Conservation (phyloP, 92 coral and sea anemone species). For the Hydrozoanthus gracilis region DNA sequence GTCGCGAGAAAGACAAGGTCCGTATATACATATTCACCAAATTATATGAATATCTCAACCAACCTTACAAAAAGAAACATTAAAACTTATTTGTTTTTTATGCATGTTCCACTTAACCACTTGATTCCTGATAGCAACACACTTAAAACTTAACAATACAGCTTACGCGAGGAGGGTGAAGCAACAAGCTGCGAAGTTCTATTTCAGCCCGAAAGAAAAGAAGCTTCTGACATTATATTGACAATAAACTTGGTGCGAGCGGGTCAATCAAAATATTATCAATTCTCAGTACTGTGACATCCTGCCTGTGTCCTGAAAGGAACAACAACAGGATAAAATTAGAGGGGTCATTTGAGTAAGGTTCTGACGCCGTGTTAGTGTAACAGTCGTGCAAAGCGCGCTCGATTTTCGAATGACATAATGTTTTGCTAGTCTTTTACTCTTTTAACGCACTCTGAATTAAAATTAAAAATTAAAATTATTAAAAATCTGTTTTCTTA, state of each 20-base stretch:
- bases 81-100: too few species aligned
- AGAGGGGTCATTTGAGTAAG: not conserved
- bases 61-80: too few species aligned
- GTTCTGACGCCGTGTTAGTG: not conserved
- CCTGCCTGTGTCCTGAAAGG: slow-evolving; percentile 94
- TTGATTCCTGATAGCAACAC: not conserved
- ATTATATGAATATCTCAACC: too few species aligned
- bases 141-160: not conserved
- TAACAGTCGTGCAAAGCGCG: not conserved
- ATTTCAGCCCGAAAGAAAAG: not conserved
- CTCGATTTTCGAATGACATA: too few species aligned
- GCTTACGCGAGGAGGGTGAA: not conserved
- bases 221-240: not conserved
- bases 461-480: not conserved
- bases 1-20: too few species aligned
- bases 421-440: too few species aligned
- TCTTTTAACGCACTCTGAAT: too few species aligned
- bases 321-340: not conserved
- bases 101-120: not conserved
- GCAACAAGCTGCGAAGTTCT: not conserved
- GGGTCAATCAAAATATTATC: slow-evolving; percentile 75
- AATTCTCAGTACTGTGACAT: slow-evolving; percentile 85
- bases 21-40: too few species aligned
- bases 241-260: slow-evolving; percentile 10
- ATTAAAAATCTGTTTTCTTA: not conserved